Evolutionary conservation across 2,113 vertebrate genomes (phyloP).

Genomic region (Labeo rohita): DNA sequence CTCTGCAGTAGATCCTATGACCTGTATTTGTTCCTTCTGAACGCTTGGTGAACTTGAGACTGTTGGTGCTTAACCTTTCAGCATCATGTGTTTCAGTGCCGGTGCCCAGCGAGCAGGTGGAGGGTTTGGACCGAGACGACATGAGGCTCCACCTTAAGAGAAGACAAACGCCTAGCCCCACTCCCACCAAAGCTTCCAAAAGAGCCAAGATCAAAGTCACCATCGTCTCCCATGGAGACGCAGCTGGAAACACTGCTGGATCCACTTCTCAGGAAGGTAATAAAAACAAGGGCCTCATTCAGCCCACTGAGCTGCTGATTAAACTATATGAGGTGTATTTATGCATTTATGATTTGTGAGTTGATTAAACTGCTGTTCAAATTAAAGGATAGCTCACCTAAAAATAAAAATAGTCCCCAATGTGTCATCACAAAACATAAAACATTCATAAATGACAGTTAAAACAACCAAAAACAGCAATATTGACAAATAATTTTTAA

Average conservation of each 20-base stretch:
- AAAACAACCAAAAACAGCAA: too few relatives aligned
- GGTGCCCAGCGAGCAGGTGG: slow-evolving; percentile 84
- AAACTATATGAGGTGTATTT: neutral
- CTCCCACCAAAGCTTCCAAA: slow-evolving; percentile 85
- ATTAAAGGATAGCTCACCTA: neutral
- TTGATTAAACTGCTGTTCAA: too few relatives aligned
- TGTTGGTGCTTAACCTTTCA: neutral
- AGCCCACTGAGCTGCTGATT: neutral
- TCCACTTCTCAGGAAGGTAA: slow-evolving; percentile 83
- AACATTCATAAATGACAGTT: too few relatives aligned
- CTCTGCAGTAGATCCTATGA: neutral
- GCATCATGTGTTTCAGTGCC: slow-evolving; percentile 74
- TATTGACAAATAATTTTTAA: too few relatives aligned
- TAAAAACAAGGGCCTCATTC: neutral
- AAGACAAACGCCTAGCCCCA: slow-evolving; percentile 85
- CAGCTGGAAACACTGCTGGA: slow-evolving; percentile 69
- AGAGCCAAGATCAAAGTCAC: slow-evolving; percentile 97
- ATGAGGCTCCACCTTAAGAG: slow-evolving; percentile 84
- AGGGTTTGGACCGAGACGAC: slow-evolving; percentile 85
- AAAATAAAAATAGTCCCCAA: neutral
- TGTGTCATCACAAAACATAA: too few relatives aligned
- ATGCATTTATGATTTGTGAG: neutral
- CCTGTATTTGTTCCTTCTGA: neutral
- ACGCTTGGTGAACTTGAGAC: neutral
- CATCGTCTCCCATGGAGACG: slow-evolving; percentile 89